These are phyloP conservation scores for Ochlodes sylvanus DNA, from an alignment of 2,888 invertebrate genomes.

Conservation along the genomic window DNA sequence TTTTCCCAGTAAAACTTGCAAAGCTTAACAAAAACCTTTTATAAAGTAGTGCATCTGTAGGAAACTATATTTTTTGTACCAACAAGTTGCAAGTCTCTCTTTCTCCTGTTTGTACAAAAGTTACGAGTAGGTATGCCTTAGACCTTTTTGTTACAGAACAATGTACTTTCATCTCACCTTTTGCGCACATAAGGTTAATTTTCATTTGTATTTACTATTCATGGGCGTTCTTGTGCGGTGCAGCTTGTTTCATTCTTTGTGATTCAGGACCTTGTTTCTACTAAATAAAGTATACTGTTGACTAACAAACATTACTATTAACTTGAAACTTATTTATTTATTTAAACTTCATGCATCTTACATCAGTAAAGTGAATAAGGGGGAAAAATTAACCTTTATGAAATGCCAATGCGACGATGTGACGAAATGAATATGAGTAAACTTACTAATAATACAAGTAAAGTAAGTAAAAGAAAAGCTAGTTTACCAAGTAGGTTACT, in stretches of 20 bases:
- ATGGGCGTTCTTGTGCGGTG: neutral
- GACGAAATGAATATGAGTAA: no score
- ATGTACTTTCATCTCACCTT: conserved; percentile 13
- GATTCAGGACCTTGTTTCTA: no score
- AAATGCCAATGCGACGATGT: no score
- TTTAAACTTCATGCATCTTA: no score
- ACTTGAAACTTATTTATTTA: no score
- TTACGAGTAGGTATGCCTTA: conserved; percentile 7
- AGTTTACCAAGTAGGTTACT: no score
- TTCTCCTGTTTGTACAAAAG: conserved; percentile 20
- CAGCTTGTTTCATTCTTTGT: neutral
- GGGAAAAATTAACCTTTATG: no score
- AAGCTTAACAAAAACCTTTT: conserved; percentile 1
- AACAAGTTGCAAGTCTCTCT: conserved; percentile 31
- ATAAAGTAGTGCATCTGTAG: neutral
- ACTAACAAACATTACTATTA: no score
- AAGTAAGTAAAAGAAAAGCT: no score
- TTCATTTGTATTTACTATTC: conserved; percentile 23
- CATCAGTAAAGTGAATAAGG: no score
- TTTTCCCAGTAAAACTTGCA: neutral
- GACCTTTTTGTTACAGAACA: conserved; percentile 24
- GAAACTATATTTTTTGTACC: conserved; percentile 11
- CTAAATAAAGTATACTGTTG: no score
- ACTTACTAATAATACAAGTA: no score
- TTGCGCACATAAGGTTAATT: conserved; percentile 16